Evolutionary conservation across 2,888 invertebrate genomes (phyloP).

Genomic region (Caenorhabditis doughertyi): DNA sequence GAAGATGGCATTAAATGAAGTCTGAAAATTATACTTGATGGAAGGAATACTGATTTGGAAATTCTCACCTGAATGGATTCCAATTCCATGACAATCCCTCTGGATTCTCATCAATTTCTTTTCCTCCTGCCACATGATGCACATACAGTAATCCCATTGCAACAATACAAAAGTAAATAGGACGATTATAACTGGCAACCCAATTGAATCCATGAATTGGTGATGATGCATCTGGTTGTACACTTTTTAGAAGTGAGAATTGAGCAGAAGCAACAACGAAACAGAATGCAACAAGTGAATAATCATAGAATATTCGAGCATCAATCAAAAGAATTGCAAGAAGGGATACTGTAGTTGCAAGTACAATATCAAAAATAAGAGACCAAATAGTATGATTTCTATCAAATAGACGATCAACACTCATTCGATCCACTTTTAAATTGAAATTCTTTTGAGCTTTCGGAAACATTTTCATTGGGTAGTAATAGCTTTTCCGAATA

Average conservation of each 20-base stretch:
- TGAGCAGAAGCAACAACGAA: slow-evolving; percentile 97
- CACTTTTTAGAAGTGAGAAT: slow-evolving; percentile 87
- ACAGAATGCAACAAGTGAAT: slow-evolving; percentile 95
- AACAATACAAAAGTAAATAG: slow-evolving; percentile 94
- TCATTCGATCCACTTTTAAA: slow-evolving; percentile 88
- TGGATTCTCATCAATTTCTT: slow-evolving; percentile 34
- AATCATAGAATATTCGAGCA: slow-evolving; percentile 91
- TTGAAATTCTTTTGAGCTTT: slow-evolving; percentile 75
- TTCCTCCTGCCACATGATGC: slow-evolving; percentile 54
- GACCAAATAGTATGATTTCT: slow-evolving; percentile 90
- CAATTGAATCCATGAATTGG: slow-evolving; percentile 89
- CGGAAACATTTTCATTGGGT: slow-evolving; percentile 78
- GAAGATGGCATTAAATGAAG: slow-evolving; percentile 31
- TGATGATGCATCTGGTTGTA: slow-evolving; percentile 98
- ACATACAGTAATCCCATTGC: slow-evolving; percentile 85
- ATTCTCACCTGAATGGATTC: slow-evolving; percentile 72
- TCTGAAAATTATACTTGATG: slow-evolving; percentile 21
- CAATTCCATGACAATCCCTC: slow-evolving; percentile 71
- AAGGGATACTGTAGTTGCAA: slow-evolving; percentile 91
- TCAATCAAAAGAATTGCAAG: slow-evolving; percentile 84
- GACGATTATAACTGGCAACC: slow-evolving; percentile 83
- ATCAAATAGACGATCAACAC: slow-evolving; percentile 93
- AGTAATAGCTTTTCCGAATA: slow-evolving; percentile 78
- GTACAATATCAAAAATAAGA: slow-evolving; percentile 89
- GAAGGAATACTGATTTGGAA: no score